Base-by-base conservation (phyloP, 2,797 vertebrate genomes). In the Cuniculus paca region DNA sequence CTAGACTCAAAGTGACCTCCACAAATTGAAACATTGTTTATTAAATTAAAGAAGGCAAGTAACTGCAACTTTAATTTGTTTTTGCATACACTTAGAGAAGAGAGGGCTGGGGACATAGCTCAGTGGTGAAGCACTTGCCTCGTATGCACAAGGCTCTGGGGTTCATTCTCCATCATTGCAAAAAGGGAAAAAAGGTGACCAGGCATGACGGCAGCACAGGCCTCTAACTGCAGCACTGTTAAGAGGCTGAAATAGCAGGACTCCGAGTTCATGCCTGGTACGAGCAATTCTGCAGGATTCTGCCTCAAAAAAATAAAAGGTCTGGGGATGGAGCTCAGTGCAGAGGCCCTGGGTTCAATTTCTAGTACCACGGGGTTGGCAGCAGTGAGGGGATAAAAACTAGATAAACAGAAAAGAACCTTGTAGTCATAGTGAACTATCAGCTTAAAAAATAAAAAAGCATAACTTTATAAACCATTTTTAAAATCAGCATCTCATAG, bases 1-100 rank as follows among this genome's bases (percentile, higher is more conserved):
- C 56, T 22, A 79, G 88, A 88, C 45, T 92, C 79, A 87, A 90
- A 94, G 63, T 82, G 84, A 90, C 94, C 96, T 60, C 58, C 75
- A 94, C 50, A 95, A 94, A 77, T 0, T 54, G 81, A 93, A 96
- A 85, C 7, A 60, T 36, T 36, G 78, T 52, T 90, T 91, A 75
- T 63, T 78, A 87, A 83, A 90, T 72, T 83, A 92, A 60, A 79
- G 39, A 87, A 85, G 94, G 36, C 22, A 91, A 94, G 68, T 87
- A 45, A n/a, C 50, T 84, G 22, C 82, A 83, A 77, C 74, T 88
- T 85, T 89, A 84, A 90, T 92, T 74, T 93, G 79, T 81, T 89
- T 58, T 90, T 39, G 8, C 90, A n/a, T 63, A 65, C 24, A 56
- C 34, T 60, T 74, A n/a, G 48, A 85, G 77, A 91, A 93, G 19